Evolutionary conservation across 2,888 invertebrate species (phyloP), one percentile per base, ranked within the genome.

Genomic region (Drosophila formosana): DNA sequence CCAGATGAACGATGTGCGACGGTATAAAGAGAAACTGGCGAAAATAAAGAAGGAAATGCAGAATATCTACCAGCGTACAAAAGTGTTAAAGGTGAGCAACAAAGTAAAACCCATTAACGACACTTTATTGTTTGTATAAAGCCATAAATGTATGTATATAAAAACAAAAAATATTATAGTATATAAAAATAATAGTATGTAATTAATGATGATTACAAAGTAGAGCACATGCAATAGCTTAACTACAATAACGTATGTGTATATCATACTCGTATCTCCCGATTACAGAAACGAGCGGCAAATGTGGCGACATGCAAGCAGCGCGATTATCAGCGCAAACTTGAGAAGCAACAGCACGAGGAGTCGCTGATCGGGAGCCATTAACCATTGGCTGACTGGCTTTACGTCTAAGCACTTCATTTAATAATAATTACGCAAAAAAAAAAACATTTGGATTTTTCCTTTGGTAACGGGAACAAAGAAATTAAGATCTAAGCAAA

Each of bases 41-140:
- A 82, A 82, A 80, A 90, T 92, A 58, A 92, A 90, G 66, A 92
- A 90, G 60, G 90, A 92, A 86, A 92, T 92, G 92, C 90, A 91
- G 52, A 80, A 61, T 32, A 90, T 92, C 72, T 92, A 92, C 78
- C 91, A 92, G 56, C 91, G 90, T 32, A 89, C 91, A 25, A 91
- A 91, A 79, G 80, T 76, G 3, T 75, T 92, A 30, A 92, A 92
- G 91, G 92, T 92, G 68, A 72, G 63, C 34, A 49, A 56, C 32
- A 69, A 69, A 64, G 32, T 30, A 61, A 63, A 56, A 52, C 45
- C 34, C 49, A 64, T 52, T 13, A 67, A 60, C 53, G 46, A 57
- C 43, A 68, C 61, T 82, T 81, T 81, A 78, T 82, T 72, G 47
- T 58, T 58, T 52, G 34, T 66, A 67, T 63, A 65, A 63, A 66